Percentiles rank a stretch among this genome's conserved stretches.
Conservation (phyloP, 2,888 invertebrate species). For the Nephrotoma guestfalica region DNA sequence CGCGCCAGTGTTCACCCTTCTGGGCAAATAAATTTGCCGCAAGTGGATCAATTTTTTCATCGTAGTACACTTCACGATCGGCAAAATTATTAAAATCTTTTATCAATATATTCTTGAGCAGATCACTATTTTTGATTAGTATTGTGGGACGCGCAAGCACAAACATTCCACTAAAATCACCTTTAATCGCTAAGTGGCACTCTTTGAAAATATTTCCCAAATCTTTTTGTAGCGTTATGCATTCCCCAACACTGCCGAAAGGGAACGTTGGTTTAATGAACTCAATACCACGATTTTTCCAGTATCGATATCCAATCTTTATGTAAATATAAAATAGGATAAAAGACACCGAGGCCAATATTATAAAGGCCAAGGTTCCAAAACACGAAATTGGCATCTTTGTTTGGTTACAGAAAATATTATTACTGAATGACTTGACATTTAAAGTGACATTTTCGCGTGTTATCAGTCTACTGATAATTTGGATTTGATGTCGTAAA, state of each 20-base stretch:
- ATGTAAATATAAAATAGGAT: not conserved
- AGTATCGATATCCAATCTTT: slow-evolving; percentile 22
- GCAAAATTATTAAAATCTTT: slow-evolving; percentile 43
- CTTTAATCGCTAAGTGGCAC: slow-evolving; percentile 30
- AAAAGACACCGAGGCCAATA: not conserved
- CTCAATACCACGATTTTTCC: slow-evolving; percentile 37
- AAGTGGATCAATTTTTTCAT: slow-evolving; percentile 39
- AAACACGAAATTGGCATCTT: not conserved
- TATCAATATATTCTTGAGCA: slow-evolving; percentile 40
- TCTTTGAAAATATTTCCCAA: slow-evolving; percentile 42
- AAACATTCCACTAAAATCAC: slow-evolving; percentile 36
- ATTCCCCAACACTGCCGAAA: slow-evolving; percentile 40
- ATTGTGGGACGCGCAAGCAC: slow-evolving; percentile 40
- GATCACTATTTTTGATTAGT: slow-evolving; percentile 38
- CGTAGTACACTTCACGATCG: slow-evolving; percentile 40
- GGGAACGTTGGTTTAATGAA: slow-evolving; percentile 39
- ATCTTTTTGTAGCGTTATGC: slow-evolving; percentile 37
- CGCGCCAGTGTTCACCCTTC: slow-evolving; percentile 41
- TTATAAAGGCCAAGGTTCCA: not conserved
- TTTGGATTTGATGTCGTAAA: not conserved
- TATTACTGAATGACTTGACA: not conserved
- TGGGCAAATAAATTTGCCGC: slow-evolving; percentile 41
- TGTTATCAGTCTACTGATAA: not conserved
- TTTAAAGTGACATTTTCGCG: not conserved
- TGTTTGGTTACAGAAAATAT: not conserved